phyloP scores from a whole-genome alignment of 2,797 vertebrate species.

The Dendrocincla tyrannina region DNA sequence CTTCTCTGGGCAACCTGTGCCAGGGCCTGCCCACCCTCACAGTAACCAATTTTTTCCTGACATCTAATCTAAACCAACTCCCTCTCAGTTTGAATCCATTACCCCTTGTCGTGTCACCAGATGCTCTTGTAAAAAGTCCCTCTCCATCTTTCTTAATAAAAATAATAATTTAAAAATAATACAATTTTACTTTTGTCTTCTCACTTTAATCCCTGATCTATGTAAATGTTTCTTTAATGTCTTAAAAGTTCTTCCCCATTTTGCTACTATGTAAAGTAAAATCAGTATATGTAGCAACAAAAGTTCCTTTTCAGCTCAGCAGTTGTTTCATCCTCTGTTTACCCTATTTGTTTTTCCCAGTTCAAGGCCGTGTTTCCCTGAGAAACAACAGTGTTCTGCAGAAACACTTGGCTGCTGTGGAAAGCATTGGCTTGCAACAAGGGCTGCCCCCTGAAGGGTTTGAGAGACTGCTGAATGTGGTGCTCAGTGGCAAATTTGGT shows the following conservation, averaged over 20 bases:
- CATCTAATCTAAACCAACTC: neutral
- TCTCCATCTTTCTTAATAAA: neutral
- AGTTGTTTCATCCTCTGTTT: neutral
- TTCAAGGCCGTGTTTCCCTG: conserved; percentile 69
- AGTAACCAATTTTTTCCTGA: neutral
- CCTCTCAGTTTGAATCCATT: neutral
- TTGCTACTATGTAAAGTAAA: neutral
- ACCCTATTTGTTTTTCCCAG: conserved; percentile 52
- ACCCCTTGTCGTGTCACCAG: neutral
- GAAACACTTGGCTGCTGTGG: conserved; percentile 81
- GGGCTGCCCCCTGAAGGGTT: conserved; percentile 86
- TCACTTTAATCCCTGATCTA: neutral
- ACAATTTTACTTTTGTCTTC: neutral
- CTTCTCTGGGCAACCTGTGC: neutral
- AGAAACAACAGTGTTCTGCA: conserved; percentile 75
- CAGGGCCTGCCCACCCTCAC: neutral
- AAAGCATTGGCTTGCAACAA: conserved; percentile 79
- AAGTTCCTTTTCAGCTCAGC: neutral
- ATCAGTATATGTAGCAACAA: neutral
- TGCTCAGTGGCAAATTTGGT: conserved; percentile 89
- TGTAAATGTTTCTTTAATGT: neutral
- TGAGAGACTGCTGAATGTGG: conserved; percentile 83
- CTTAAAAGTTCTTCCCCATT: neutral
- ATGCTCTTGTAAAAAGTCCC: neutral
- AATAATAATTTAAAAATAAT: neutral